These are phyloP conservation scores for Danio tinwini DNA, from an alignment of 2,797 vertebrate genomes.

Conservation along the genomic window DNA sequence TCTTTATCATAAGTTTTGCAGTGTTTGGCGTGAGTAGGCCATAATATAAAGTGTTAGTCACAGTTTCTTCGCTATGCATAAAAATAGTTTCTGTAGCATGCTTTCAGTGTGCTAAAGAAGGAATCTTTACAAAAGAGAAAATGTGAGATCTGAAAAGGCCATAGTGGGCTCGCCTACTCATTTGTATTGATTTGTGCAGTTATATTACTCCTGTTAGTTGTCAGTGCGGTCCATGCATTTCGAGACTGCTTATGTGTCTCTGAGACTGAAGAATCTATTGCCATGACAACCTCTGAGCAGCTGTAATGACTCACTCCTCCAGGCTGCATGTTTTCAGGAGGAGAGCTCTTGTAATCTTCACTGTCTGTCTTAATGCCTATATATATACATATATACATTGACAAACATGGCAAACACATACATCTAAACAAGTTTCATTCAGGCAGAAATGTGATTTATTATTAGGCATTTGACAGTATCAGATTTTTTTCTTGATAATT, in stretches of 20 bases:
- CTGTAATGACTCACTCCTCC: slow-evolving; percentile 54
- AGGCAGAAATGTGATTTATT: too few species aligned
- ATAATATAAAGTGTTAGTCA: not conserved
- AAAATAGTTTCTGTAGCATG: not conserved
- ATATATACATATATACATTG: too few species aligned
- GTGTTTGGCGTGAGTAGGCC: too few species aligned
- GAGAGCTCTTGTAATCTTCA: slow-evolving; percentile 30
- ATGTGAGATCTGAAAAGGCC: not conserved
- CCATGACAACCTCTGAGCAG: slow-evolving; percentile 68
- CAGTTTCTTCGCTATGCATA: not conserved
- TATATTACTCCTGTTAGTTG: slow-evolving; percentile 43
- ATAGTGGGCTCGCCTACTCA: slow-evolving; percentile 10
- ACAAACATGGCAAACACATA: too few species aligned
- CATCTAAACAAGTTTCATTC: too few species aligned
- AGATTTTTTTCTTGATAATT: too few species aligned
- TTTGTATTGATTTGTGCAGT: slow-evolving; percentile 33
- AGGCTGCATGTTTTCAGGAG: slow-evolving; percentile 37
- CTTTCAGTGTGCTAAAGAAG: not conserved
- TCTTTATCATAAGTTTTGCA: too few species aligned
- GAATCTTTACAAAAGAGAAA: not conserved
- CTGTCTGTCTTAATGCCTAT: slow-evolving; percentile 20
- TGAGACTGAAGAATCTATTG: slow-evolving; percentile 64
- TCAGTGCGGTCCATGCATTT: slow-evolving; percentile 49
- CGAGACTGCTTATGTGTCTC: slow-evolving; percentile 53
- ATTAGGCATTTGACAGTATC: too few species aligned